phyloP scores from a whole-genome alignment of 2,797 vertebrate species.

The Remorina albescens region DNA sequence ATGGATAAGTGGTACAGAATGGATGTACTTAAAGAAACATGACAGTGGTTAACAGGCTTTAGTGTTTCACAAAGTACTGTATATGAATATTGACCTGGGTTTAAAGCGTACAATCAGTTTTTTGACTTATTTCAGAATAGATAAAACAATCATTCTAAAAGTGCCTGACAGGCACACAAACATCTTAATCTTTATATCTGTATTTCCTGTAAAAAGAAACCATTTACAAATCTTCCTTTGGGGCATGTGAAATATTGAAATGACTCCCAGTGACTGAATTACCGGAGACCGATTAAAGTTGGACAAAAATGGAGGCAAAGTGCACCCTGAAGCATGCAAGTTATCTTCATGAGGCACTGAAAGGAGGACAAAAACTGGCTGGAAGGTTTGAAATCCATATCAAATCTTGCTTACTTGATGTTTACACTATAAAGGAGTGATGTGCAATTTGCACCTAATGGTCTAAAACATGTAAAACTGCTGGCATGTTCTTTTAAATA shows the following conservation, averaged over 20 bases:
- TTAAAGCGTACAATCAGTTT: not conserved
- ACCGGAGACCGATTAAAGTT: not conserved
- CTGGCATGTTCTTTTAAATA: constrained; percentile 50
- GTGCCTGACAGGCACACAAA: no score
- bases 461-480: constrained; percentile 61
- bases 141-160: not conserved
- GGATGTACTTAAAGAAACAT: constrained; percentile 1
- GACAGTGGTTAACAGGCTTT: not conserved
- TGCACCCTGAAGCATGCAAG: not conserved
- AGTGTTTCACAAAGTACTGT: not conserved
- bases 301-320: not conserved
- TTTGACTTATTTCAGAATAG: not conserved
- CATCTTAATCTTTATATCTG: not conserved
- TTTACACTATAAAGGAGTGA: constrained; percentile 38
- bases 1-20: no score
- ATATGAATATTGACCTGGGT: not conserved
- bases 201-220: not conserved
- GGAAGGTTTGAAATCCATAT: constrained; percentile 35
- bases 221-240: not conserved
- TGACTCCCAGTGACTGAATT: not conserved
- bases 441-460: constrained; percentile 64
- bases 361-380: not conserved
- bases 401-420: constrained; percentile 43
- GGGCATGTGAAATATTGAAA: not conserved
- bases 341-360: not conserved